Base-by-base conservation (phyloP, 2,797 vertebrate genomes). In the Oreochromis grahami region DNA sequence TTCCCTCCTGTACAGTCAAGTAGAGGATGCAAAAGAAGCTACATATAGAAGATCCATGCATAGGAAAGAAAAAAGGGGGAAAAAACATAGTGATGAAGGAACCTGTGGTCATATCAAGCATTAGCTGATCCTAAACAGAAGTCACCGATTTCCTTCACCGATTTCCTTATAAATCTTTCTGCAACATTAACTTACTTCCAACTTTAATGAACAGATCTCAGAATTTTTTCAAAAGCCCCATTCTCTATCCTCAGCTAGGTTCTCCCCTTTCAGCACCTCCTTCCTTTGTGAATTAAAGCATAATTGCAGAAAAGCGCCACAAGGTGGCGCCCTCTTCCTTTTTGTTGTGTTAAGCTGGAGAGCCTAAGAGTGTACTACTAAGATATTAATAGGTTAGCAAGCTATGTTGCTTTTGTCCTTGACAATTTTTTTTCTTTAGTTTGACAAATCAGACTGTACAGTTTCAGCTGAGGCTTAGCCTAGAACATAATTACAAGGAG, bases 251-350 rank as follows among this genome's bases (percentile, higher is more conserved):
- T 3, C 24, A 24, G 24, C 24, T 48, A n/a, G 50, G 19, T 11
- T 6, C 50, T 51, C 19, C 50, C 8, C 19, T 51, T 0, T 51
- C 50, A 51, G 50, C 50, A 51, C 50, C 50, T 51, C 19, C 50
- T 51, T 51, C 3, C 8, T 21, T 51, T 8, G 24, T 29, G 7
- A 56, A 56, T 15, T 56, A 8, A 56, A 56, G 10, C 24, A 5
- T 0, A 56, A 56, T 5, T 26, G 13, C 53, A 56, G 53, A 8
- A 29, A 3, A 56, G 7, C 2, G 2, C 24, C 24, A 56, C 24
- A 29, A 9, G 24, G 53, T 56, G 24, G 24, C 0, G 53, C 0
- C 24, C 7, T 26, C 21, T 56, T 29, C 53, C 0, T 29, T 14
- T 26, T 15, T 56, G 53, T 55, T 55, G 4, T 55, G 52, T 13